These are phyloP conservation scores for Cichladusa arquata DNA, from an alignment of 2,113 vertebrate species.

Conservation along the genomic window DNA sequence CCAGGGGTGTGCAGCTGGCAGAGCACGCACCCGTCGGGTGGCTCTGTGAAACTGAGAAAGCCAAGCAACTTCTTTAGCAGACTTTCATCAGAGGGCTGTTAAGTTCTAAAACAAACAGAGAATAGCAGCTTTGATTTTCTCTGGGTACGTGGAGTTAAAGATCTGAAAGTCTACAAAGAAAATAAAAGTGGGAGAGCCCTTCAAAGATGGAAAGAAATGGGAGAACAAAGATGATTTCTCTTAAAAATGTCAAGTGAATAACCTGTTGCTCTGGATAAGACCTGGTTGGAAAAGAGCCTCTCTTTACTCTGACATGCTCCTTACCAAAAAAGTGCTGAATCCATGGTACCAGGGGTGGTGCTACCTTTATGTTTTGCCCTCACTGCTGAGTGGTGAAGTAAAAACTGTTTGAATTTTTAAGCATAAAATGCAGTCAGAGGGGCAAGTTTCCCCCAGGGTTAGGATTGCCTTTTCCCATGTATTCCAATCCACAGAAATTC, in stretches of 20 bases:
- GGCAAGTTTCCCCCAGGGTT: background rate
- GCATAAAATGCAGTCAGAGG: background rate
- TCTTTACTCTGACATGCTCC: background rate
- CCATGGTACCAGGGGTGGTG: background rate
- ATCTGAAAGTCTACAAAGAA: background rate
- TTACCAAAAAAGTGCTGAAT: background rate
- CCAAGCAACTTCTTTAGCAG: background rate
- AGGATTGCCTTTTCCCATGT: background rate
- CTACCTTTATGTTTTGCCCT: background rate
- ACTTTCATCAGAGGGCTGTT: background rate
- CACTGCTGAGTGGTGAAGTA: background rate
- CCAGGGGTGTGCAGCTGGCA: background rate
- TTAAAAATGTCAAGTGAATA: background rate
- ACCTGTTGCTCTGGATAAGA: background rate
- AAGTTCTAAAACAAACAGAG: background rate
- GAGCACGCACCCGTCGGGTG: background rate
- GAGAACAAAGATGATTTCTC: background rate
- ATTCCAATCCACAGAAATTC: background rate
- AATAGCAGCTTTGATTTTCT: background rate
- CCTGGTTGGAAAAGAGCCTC: background rate
- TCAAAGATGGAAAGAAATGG: background rate
- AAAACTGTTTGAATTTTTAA: background rate
- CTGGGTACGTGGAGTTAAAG: background rate
- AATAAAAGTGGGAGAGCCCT: background rate
- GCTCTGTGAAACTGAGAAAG: background rate